phyloP scores from a whole-genome alignment of 2,797 vertebrate genomes.

The Oryzias dopingdopingensis region DNA sequence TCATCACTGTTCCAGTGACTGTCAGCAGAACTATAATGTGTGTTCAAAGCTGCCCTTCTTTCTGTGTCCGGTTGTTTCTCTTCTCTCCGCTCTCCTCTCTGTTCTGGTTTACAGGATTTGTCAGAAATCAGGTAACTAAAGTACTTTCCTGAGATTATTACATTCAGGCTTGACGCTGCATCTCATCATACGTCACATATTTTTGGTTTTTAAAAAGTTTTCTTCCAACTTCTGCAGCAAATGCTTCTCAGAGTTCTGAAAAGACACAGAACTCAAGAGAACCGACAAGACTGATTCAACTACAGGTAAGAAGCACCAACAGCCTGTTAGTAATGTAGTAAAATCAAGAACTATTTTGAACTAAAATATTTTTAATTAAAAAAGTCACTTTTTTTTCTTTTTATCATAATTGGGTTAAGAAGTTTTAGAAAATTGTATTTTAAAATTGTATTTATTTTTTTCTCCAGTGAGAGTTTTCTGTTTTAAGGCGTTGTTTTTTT shows the following conservation, averaged over 20 bases:
- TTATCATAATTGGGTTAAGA: no score
- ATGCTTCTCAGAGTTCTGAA: constrained; percentile 5
- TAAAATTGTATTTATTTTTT: no score
- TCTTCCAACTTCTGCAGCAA: constrained; percentile 13
- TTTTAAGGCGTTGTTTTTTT: no score
- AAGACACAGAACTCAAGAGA: not conserved
- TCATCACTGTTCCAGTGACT: not conserved
- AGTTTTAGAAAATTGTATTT: no score
- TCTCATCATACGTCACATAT: no score
- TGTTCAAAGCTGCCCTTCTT: constrained; percentile 27
- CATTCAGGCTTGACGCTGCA: not conserved
- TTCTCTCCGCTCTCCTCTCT: constrained; percentile 19
- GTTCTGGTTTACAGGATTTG: constrained; percentile 13
- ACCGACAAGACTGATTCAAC: not conserved
- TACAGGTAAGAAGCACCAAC: not conserved
- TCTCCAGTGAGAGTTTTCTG: no score
- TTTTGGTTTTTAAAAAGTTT: no score
- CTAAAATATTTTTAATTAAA: no score
- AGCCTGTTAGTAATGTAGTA: not conserved
- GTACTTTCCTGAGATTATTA: not conserved
- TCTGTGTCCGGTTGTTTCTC: constrained; percentile 27
- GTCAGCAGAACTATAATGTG: not conserved
- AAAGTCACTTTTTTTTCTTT: no score
- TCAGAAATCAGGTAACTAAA: constrained; percentile 15
- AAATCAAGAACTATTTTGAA: no score